These are phyloP conservation scores for Collichthys lucidus DNA, from an alignment of 2,113 vertebrate genomes.

Conservation along the genomic window DNA sequence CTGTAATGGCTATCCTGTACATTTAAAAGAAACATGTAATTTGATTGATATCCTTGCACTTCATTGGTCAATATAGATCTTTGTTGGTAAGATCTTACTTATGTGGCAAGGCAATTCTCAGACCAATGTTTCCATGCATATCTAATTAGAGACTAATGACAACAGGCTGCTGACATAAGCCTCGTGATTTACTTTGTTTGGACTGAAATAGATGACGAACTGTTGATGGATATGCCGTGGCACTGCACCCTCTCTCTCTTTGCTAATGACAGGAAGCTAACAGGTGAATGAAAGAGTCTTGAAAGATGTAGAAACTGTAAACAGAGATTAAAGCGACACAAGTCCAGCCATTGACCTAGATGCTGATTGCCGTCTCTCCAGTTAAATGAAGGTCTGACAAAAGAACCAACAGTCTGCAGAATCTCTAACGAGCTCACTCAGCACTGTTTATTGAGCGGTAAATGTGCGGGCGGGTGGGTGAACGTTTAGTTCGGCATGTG, in stretches of 20 bases:
- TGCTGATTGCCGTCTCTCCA: conserved; percentile 55
- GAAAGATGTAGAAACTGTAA: conserved; percentile 8
- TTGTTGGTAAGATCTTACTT: background rate
- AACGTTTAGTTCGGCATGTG: background rate
- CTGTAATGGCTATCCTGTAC: background rate
- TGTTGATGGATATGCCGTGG: background rate
- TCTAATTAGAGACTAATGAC: conserved; percentile 32
- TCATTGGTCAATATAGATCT: background rate
- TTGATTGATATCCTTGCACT: background rate
- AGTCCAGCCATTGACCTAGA: conserved; percentile 12
- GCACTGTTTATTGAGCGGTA: conserved; percentile 67
- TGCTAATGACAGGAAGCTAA: background rate
- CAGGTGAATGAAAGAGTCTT: conserved; percentile 15
- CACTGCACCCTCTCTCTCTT: background rate
- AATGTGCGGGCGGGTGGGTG: conserved; percentile 26
- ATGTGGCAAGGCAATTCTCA: background rate
- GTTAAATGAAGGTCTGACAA: conserved; percentile 60
- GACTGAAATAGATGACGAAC: conserved; percentile 12
- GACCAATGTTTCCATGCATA: conserved; percentile 7
- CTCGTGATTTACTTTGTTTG: conserved; percentile 30
- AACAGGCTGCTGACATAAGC: conserved; percentile 12
- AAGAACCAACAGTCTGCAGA: conserved; percentile 68
- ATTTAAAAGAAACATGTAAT: background rate
- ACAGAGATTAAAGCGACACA: conserved; percentile 19
- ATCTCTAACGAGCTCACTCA: conserved; percentile 74